Evolutionary conservation across 2,797 vertebrate species (phyloP).

Genomic region (Cephalopachus bancanus): DNA sequence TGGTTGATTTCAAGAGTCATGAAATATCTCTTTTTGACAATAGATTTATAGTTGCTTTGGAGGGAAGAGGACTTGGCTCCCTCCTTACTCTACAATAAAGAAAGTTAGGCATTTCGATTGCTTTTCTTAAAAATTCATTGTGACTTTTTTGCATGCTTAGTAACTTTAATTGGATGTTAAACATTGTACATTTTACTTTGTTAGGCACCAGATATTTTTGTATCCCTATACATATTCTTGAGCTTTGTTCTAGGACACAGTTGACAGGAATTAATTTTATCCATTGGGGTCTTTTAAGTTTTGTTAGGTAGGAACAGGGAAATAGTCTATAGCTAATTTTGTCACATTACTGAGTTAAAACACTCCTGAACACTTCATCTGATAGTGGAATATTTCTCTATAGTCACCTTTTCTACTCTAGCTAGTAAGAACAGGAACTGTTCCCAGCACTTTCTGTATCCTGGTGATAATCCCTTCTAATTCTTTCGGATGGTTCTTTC

Average conservation of each 20-base stretch:
- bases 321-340: constrained; percentile 6
- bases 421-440: not conserved
- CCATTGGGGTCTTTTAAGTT: not conserved
- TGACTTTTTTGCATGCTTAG: not conserved
- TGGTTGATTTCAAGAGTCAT: constrained; percentile 3
- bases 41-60: not conserved
- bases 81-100: not conserved
- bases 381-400: not conserved
- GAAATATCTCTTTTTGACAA: not conserved
- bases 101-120: not conserved
- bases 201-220: not conserved
- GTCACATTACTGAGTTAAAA: constrained; percentile 15
- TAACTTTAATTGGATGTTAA: constrained; percentile 44
- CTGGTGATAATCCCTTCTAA: not conserved
- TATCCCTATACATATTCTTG: constrained; percentile 29
- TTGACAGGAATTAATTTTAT: not conserved
- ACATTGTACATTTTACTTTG: constrained; percentile 21
- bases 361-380: not conserved
- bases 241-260: not conserved
- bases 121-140: not conserved
- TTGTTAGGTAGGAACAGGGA: not conserved
- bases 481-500: constrained; percentile 28
- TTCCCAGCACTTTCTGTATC: not conserved
- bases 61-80: not conserved
- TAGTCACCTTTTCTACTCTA: constrained; percentile 23